A percentile compares a stretch with the other conserved stretches of the same genome.
Evolutionary conservation across 2,888 invertebrate species (phyloP).

Genomic region (Lepas anatifera): DNA sequence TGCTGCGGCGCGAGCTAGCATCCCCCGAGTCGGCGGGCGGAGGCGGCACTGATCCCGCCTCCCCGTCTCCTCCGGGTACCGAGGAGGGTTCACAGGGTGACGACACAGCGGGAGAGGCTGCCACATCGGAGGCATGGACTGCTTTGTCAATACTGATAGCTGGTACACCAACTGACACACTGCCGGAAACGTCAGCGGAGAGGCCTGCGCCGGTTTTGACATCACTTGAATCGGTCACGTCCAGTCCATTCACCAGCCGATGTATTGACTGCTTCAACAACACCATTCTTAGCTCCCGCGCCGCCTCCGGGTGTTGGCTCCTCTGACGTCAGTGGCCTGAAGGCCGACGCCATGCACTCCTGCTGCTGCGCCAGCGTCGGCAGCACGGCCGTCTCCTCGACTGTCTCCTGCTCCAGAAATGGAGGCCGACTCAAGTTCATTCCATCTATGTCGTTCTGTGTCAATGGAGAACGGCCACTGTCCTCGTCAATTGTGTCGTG

Average conservation of each 20-base stretch:
- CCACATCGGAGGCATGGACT: no score
- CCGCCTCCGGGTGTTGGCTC: no score
- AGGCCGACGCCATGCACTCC: no score
- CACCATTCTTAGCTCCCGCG: no score
- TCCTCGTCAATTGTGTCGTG: neutral
- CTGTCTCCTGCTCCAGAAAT: neutral
- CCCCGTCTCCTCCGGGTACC: neutral
- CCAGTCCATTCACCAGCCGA: no score
- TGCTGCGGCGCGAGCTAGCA: constrained; percentile 7
- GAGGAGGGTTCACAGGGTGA: neutral
- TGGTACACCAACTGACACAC: no score
- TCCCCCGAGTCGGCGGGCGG: neutral
- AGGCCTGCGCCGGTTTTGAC: no score
- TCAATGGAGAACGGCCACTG: neutral
- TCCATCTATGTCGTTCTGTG: neutral
- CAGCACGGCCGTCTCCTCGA: neutral
- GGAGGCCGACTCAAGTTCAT: neutral
- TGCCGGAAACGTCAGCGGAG: no score
- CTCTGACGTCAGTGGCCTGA: no score
- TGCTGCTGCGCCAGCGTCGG: neutral
- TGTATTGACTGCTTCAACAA: no score
- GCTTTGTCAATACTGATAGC: no score
- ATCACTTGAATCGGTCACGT: no score
- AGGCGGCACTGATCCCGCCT: neutral
- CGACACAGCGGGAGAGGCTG: neutral